These are phyloP conservation scores for Microplitis manilae DNA, from an alignment of 2,888 invertebrate genomes.

Conservation along the genomic window DNA sequence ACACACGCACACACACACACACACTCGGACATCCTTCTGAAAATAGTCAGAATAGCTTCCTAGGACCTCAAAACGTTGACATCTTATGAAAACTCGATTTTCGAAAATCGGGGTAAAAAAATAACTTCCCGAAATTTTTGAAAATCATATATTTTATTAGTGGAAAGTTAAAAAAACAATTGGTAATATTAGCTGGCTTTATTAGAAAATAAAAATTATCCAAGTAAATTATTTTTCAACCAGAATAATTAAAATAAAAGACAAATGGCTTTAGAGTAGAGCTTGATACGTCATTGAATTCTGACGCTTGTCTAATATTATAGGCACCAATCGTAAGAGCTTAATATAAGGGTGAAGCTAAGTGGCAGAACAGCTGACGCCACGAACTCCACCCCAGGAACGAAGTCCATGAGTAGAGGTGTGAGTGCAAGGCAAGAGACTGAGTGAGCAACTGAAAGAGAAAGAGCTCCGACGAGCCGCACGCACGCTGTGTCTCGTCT, in stretches of 20 bases:
- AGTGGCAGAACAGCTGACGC: conserved; percentile 76
- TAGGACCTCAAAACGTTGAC: too few relatives aligned
- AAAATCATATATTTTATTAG: too few relatives aligned
- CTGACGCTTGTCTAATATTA: conserved; percentile 70
- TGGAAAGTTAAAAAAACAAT: background rate
- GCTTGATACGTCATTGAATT: conserved; percentile 68
- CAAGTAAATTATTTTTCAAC: conserved; percentile 21
- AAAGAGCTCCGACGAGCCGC: conserved; percentile 48
- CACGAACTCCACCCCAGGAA: conserved; percentile 51
- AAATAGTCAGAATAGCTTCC: too few relatives aligned
- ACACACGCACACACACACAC: too few relatives aligned
- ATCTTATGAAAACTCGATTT: too few relatives aligned
- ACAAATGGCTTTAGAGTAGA: conserved; percentile 25
- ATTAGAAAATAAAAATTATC: conserved; percentile 4
- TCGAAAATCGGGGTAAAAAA: too few relatives aligned
- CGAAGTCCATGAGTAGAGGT: conserved; percentile 25
- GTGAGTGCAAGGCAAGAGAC: conserved; percentile 9
- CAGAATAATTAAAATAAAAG: conserved; percentile 29
- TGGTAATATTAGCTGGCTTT: background rate
- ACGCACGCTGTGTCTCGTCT: conserved; percentile 70
- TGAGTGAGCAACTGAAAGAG: conserved; percentile 33
- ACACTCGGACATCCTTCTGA: too few relatives aligned
- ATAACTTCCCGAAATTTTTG: too few relatives aligned
- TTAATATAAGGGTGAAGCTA: conserved; percentile 72
- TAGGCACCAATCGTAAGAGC: conserved; percentile 71